Conservation (phyloP, 2,797 vertebrate species). For the Parauchenoglanis punctatus region DNA sequence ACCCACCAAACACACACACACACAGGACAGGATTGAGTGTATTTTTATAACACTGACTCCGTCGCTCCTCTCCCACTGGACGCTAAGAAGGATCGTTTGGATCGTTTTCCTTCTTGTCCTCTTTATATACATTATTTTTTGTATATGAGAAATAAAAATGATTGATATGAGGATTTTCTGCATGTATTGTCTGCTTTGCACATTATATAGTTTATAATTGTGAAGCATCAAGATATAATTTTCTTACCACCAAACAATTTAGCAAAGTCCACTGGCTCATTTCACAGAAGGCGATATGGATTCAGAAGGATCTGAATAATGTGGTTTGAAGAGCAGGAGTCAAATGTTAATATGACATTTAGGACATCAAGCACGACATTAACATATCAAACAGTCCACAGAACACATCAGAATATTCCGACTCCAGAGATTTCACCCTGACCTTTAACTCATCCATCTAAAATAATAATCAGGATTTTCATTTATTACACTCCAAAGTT, state of each 20-base stretch:
- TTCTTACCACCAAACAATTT: background rate
- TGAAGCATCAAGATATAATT: background rate
- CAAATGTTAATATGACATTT: slow-evolving; percentile 37
- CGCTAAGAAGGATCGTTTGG: background rate
- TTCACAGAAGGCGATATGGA: background rate
- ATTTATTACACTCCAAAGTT: background rate
- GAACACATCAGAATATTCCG: background rate
- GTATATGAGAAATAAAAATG: background rate
- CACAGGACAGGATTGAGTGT: background rate
- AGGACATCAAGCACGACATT: background rate
- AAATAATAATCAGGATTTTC: background rate
- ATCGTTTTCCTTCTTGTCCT: background rate
- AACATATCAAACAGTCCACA: slow-evolving; percentile 2
- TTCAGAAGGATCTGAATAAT: slow-evolving; percentile 6
- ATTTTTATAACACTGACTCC: background rate
- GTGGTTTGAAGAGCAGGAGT: background rate
- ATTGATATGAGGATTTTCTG: background rate
- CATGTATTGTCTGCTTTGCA: background rate
- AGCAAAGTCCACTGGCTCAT: background rate
- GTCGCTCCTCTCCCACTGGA: background rate
- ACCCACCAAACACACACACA: background rate
- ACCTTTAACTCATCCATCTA: slow-evolving; percentile 1
- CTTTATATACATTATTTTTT: background rate
- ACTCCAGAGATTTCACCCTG: background rate
- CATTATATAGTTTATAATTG: background rate